Evolutionary conservation across 2,888 invertebrate genomes (phyloP).

Genomic region (Drosophila mettleri): DNA sequence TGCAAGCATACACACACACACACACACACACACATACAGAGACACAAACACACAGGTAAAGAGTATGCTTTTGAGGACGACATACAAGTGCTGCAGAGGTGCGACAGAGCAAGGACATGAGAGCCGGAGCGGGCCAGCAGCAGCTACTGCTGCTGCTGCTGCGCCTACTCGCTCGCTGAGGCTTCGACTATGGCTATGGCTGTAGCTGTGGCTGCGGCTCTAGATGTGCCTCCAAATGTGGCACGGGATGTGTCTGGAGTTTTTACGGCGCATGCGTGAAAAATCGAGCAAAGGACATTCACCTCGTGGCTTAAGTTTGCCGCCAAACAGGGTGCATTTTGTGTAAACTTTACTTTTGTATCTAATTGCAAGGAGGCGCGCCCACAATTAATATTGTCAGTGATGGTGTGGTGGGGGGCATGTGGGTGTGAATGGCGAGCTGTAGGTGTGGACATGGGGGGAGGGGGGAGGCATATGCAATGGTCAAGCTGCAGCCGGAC

Average conservation of each 20-base stretch:
- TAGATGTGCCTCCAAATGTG: conserved; percentile 17
- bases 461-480: conserved; percentile 6
- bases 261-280: conserved; percentile 62
- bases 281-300: conserved; percentile 69
- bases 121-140: conserved; percentile 22
- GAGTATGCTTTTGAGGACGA: conserved; percentile 14
- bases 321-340: conserved; percentile 76
- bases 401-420: neutral
- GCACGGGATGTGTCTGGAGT: conserved; percentile 7
- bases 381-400: conserved; percentile 47
- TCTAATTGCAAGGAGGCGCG: conserved; percentile 70
- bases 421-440: neutral
- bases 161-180: conserved; percentile 25
- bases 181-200: conserved; percentile 1
- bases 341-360: conserved; percentile 61
- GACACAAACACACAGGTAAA: neutral
- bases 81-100: conserved; percentile 30
- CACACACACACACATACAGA: neutral
- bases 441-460: neutral
- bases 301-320: conserved; percentile 68
- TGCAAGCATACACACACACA: neutral
- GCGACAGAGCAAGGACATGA: conserved; percentile 34
- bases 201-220: conserved; percentile 6
- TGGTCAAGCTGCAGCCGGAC: conserved; percentile 21
- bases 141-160: conserved; percentile 26